Base-by-base conservation (phyloP, 2,888 invertebrate species). In the Acanthosepion esculentum region DNA sequence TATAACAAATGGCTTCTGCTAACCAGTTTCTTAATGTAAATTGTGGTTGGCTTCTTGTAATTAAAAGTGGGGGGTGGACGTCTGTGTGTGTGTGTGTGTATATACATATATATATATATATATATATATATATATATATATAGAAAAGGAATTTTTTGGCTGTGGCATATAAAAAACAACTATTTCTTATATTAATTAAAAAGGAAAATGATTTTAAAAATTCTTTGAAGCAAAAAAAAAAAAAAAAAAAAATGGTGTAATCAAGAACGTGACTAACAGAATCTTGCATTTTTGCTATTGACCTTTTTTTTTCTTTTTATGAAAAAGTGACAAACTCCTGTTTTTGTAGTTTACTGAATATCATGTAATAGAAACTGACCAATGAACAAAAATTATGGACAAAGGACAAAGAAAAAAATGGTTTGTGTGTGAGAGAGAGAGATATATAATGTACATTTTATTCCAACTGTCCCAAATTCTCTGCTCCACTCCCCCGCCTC, bases 21-120 rank as follows among this genome's bases (percentile, higher is more conserved):
- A 78, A 78, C n/a, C 15, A 33, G n/a, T 7, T n/a, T n/a, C n/a
- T 33, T 78, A 78, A 78, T 78, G 10, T 78, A n/a, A 78, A 78
- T 78, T 78, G n/a, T n/a, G n/a, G 33, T 78, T 78, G 78, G 78
- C 78, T 78, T 78, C n/a, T 33, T 78, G 78, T 78, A 78, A 78
- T 78, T 78, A 78, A 78, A 78, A 78, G 10, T 78, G n/a, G 78
- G 33, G 41, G 41, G 41, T 41, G 41, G 41, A 41, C 41, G 41
- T 41, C 3, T 41, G 41, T 2, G 41, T 41, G 41, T 41, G 41
- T 41, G 3, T 41, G 41, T 41, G 3, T 41, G 2, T 41, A 41
- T 41, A 2, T 41, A 41, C 3, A 41, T 41, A 41, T 41, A 41
- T 41, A 41, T 41, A 41, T 41, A 41, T 41, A 41, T 41, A 41